Evolutionary conservation across 2,113 vertebrate species (phyloP).

Genomic region (Craseonycteris thonglongyai): DNA sequence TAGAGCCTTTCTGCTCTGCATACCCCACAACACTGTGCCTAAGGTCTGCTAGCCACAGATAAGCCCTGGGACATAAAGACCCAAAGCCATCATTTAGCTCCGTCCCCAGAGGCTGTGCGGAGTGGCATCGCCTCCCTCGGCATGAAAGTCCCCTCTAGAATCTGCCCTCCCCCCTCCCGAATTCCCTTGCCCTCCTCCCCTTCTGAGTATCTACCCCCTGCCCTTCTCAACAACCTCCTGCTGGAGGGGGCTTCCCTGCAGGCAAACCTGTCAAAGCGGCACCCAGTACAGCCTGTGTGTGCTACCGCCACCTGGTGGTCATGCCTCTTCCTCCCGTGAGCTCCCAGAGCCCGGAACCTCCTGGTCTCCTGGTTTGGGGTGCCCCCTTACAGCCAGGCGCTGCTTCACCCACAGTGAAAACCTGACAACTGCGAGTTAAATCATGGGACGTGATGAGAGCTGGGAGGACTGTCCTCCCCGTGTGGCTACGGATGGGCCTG

Average conservation of each 20-base stretch:
- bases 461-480: background rate
- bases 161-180: no score
- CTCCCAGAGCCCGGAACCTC: background rate
- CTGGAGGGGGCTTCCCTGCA: background rate
- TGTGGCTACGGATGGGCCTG: no score
- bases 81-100: background rate
- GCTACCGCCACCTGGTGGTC: background rate
- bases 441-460: accelerated
- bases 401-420: background rate
- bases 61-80: background rate
- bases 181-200: background rate
- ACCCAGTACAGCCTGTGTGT: background rate
- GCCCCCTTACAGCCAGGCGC: background rate
- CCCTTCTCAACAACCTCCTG: background rate
- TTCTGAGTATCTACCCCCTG: background rate
- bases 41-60: background rate
- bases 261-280: background rate
- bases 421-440: background rate
- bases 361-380: background rate
- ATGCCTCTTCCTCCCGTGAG: background rate
- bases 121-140: background rate
- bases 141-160: background rate
- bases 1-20: background rate
- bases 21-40: background rate
- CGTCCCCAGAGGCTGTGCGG: background rate